A percentile compares a stretch with the other conserved stretches of the same genome.
phyloP scores from a whole-genome alignment of 2,888 invertebrate species.

The Phyllotreta striolata region DNA sequence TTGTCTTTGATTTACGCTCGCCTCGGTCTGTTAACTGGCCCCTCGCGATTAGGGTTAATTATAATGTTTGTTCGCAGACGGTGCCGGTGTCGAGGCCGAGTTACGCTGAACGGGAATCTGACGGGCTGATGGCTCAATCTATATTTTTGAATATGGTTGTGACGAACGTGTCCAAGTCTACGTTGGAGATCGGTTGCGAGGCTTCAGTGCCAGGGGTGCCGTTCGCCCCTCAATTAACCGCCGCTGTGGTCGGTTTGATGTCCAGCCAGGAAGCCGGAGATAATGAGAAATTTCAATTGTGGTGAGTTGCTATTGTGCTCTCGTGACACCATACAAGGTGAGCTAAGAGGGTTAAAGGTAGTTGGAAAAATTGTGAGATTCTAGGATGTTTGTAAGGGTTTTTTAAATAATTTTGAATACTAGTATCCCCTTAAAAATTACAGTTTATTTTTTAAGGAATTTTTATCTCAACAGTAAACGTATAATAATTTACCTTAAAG shows the following conservation, averaged over 20 bases:
- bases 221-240: constrained; percentile 18
- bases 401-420: no score
- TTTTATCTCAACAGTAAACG: no score
- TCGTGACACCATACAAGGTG: neutral
- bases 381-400: no score
- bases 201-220: constrained; percentile 10
- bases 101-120: constrained; percentile 4
- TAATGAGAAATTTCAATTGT: constrained; percentile 22
- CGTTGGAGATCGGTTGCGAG: constrained; percentile 21
- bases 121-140: constrained; percentile 21
- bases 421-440: no score
- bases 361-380: no score
- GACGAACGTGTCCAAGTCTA: constrained; percentile 17
- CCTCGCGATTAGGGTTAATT: neutral
- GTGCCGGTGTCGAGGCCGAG: constrained; percentile 24
- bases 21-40: neutral
- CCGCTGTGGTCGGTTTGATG: neutral
- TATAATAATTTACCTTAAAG: no score
- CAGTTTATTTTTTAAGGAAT: no score
- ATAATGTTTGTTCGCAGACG: constrained; percentile 8
- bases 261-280: constrained; percentile 2
- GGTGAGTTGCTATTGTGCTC: constrained; percentile 4
- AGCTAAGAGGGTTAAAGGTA: no score
- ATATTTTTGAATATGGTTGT: constrained; percentile 12
- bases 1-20: no score